A percentile compares a stretch with the other conserved stretches of the same genome.
These are phyloP conservation scores for Eurypyga helias DNA, from an alignment of 2,113 vertebrate species.

Conservation along the genomic window DNA sequence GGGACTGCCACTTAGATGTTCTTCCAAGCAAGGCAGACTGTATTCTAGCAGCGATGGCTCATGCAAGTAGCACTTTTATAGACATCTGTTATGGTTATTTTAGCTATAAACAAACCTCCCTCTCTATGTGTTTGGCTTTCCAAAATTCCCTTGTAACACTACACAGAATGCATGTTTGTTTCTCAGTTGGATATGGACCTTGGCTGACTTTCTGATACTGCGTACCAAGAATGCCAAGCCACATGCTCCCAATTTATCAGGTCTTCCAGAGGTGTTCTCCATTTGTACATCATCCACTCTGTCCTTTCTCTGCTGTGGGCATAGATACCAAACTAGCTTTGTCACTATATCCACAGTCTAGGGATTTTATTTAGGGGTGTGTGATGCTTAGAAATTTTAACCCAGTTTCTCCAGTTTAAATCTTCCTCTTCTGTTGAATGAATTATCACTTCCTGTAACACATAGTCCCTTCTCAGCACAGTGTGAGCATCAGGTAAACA, in stretches of 20 bases:
- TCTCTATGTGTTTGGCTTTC: neutral
- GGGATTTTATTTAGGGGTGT: neutral
- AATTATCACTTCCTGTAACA: neutral
- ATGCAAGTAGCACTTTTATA: neutral
- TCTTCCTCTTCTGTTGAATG: neutral
- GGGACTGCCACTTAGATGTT: neutral
- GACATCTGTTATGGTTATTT: neutral
- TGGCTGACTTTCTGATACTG: neutral
- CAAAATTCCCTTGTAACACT: neutral
- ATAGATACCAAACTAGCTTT: neutral
- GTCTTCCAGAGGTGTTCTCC: neutral
- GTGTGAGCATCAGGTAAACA: neutral
- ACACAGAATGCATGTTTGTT: neutral
- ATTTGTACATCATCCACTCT: neutral
- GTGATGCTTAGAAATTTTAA: neutral
- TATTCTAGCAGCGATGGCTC: neutral
- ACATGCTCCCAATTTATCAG: neutral
- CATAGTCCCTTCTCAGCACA: neutral
- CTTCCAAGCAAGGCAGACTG: neutral
- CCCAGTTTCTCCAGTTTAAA: neutral
- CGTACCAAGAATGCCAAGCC: neutral
- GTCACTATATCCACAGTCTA: neutral
- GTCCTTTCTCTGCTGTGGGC: neutral
- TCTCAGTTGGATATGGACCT: neutral
- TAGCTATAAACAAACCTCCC: neutral